These are phyloP conservation scores for Rhamphomyia laevipes DNA, from an alignment of 2,888 invertebrate genomes.

Conservation along the genomic window DNA sequence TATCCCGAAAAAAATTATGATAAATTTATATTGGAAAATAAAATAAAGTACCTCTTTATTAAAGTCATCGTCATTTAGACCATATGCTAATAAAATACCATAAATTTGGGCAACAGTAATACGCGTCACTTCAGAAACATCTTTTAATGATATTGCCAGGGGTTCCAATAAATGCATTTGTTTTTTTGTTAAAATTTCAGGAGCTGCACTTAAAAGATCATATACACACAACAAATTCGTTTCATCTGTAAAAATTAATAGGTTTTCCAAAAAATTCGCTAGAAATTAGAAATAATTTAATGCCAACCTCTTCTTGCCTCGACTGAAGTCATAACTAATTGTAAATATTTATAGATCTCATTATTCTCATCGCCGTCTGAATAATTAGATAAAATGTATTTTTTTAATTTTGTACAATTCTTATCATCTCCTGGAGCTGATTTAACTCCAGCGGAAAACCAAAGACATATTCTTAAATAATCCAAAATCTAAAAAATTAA, in stretches of 20 bases:
- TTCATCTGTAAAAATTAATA: constrained; percentile 22
- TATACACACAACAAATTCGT: constrained; percentile 56
- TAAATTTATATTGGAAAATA: constrained; percentile 18
- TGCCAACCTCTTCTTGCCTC: constrained; percentile 51
- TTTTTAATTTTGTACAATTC: constrained; percentile 50
- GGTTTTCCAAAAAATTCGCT: not conserved
- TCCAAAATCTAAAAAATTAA: constrained; percentile 40
- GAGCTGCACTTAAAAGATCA: constrained; percentile 74
- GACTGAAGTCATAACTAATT: constrained; percentile 52
- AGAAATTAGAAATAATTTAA: not conserved
- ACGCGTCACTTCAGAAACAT: constrained; percentile 65
- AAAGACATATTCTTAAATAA: constrained; percentile 69
- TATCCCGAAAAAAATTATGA: constrained; percentile 32
- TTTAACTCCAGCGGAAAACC: constrained; percentile 48
- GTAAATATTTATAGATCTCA: constrained; percentile 53
- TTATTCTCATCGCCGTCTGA: constrained; percentile 44
- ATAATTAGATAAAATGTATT: constrained; percentile 46
- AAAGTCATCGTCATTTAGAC: constrained; percentile 41
- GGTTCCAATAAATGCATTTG: constrained; percentile 42
- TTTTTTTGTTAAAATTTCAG: constrained; percentile 51
- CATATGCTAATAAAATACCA: constrained; percentile 55
- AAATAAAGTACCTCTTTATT: constrained; percentile 38
- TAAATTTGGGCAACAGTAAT: constrained; percentile 62
- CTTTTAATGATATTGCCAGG: constrained; percentile 42
- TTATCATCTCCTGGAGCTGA: constrained; percentile 45